Base-by-base conservation (phyloP, 2,888 invertebrate genomes). In the Meiosimyza platycephala region DNA sequence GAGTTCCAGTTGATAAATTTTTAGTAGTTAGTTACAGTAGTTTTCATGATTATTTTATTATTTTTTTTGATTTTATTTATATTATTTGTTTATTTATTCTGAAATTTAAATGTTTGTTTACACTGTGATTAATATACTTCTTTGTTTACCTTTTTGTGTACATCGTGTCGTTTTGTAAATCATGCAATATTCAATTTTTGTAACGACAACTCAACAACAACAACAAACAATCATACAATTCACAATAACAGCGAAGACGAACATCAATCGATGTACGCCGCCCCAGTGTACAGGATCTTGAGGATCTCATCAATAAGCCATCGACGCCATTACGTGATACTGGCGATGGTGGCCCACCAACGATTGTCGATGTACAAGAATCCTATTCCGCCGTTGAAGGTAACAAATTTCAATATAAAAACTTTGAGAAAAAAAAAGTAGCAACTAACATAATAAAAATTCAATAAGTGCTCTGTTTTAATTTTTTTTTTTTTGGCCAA, bases 371-470 rank as follows among this genome's bases (percentile, higher is more conserved):
- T 87, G 94, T 95, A 60, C 95, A 97, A 87, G 96, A 97, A 86
- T 98, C 95, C 85, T 97, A 98, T 88, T 95, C 97, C 62, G 97
- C 97, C 74, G 94, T 96, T 88, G 99, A 99, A 93, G 98, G 98
- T 97, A 86, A 80, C 80, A 11, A 59, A 15, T 50, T 57, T 40
- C 1, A 1, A 40, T 6, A 40, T 40, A 40, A 6, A n/a, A 7
- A 40, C 28, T 9, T 40, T 40, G 40, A 40, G 40, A 40, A 9
- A 40, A 40, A 9, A 40, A 9, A 40, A 28, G 28, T 28, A 28
- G 3, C 28, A 28, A 28, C 4, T 28, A 40, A 40, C 40, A 40
- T 40, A 22, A 22, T 3, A 22, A n/a, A n/a, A 28, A 28, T 40
- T 40, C 9, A 40, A 40, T 40, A 40, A 9, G 40, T 40, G 40